These are phyloP conservation scores for Cydia splendana DNA, from an alignment of 1,140 invertebrate species.

Conservation along the genomic window DNA sequence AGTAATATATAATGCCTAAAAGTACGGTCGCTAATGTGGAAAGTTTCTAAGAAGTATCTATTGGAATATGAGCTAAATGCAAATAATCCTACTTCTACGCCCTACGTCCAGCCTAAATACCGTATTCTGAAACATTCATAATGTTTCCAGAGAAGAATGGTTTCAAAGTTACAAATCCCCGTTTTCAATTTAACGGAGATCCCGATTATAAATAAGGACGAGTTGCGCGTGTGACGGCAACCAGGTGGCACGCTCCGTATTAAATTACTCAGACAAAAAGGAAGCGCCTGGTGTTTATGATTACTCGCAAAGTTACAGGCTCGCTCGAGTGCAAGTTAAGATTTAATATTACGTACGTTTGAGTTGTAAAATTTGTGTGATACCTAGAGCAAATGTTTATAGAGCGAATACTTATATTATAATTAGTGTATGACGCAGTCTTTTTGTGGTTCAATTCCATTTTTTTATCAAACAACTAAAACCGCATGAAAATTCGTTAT, in stretches of 20 bases:
- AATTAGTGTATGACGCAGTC: no score
- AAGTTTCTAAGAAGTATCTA: no score
- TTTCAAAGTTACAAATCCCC: not conserved
- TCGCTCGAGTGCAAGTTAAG: not conserved
- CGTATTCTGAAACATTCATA: no score
- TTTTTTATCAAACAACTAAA: no score
- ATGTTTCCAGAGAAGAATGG: not conserved
- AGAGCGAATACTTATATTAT: no score
- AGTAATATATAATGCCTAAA: no score
- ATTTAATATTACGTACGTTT: slow-evolving; percentile 31
- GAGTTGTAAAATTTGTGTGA: slow-evolving; percentile 4
- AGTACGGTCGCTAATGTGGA: no score
- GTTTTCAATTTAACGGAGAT: slow-evolving; percentile 21
- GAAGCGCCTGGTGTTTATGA: slow-evolving; percentile 30
- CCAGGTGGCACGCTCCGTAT: slow-evolving; percentile 26
- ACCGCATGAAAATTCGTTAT: no score
- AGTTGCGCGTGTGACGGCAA: slow-evolving; percentile 20
- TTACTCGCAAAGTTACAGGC: slow-evolving; percentile 25
- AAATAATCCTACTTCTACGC: no score
- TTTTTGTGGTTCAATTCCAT: no score
- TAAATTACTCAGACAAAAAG: slow-evolving; percentile 30
- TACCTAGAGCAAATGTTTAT: not conserved
- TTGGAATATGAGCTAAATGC: no score
- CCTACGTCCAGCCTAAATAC: no score
- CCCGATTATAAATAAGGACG: slow-evolving; percentile 25